phyloP scores from a whole-genome alignment of 1,140 invertebrate species.

The Drosophila orena region DNA sequence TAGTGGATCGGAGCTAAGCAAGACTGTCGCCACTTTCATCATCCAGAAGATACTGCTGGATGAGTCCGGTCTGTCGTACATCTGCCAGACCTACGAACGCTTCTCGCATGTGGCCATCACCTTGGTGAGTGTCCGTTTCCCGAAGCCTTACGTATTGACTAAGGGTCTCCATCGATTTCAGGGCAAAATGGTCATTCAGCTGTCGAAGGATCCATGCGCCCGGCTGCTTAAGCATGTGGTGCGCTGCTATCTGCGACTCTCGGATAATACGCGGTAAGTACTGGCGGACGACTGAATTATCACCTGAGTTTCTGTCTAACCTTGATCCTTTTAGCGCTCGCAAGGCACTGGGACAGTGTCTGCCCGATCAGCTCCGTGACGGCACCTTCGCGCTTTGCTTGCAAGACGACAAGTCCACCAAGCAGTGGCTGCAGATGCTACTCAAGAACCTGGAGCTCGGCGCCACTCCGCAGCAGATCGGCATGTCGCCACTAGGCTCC shows the following conservation, averaged over 20 bases:
- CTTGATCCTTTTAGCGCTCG: conserved; percentile 88
- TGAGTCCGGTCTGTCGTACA: conserved; percentile 98
- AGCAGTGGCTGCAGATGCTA: conserved; percentile 96
- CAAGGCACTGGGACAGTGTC: conserved; percentile 97
- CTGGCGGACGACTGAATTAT: neutral
- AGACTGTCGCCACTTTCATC: conserved; percentile 99
- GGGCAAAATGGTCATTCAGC: conserved; percentile 99
- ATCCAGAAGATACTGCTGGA: conserved; percentile 99
- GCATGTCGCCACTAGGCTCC: conserved; percentile 88
- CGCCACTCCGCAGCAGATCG: conserved; percentile 85
- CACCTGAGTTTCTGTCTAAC: too few relatives aligned
- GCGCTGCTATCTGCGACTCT: conserved; percentile 97
- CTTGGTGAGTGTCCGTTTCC: conserved; percentile 86
- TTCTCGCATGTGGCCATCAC: conserved; percentile 99
- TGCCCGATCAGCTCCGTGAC: conserved; percentile 98
- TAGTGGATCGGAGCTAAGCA: conserved; percentile 98
- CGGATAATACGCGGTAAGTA: conserved; percentile 93
- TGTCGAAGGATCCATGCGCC: conserved; percentile 98
- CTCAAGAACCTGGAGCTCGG: conserved; percentile 96
- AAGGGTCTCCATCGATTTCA: conserved; percentile 15
- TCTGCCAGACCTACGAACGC: conserved; percentile 98
- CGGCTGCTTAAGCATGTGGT: conserved; percentile 99
- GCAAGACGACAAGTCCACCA: conserved; percentile 95
- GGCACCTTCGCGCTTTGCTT: conserved; percentile 96
- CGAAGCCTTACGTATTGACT: neutral